These are phyloP conservation scores for Falco concolor DNA, from an alignment of 2,797 vertebrate species.

Conservation along the genomic window DNA sequence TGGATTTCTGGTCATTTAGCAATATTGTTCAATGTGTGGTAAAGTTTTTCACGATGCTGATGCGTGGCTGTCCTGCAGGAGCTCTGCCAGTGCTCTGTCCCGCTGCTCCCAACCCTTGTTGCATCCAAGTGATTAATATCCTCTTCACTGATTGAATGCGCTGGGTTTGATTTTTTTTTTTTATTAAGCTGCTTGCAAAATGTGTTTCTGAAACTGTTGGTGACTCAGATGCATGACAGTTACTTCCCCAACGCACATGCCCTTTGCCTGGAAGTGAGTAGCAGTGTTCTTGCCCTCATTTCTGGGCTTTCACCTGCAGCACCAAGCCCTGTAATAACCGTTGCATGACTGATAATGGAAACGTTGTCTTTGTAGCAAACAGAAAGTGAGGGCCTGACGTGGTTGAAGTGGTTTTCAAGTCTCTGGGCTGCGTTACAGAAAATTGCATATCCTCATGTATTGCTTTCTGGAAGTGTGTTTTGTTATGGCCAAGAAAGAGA, in stretches of 20 bases:
- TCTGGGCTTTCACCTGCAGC: background rate
- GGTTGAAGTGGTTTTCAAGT: background rate
- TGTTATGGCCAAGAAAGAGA: background rate
- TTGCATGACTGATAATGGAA: background rate
- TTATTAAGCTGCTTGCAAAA: background rate
- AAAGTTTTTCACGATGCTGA: rapidly evolving
- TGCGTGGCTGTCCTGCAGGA: background rate
- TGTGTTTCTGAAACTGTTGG: background rate
- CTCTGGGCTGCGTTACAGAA: background rate
- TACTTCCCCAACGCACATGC: background rate
- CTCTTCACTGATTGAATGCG: background rate
- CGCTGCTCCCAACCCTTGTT: background rate
- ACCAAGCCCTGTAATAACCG: background rate
- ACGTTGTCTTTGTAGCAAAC: background rate
- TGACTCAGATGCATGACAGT: background rate
- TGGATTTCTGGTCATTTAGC: background rate
- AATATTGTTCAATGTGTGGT: rapidly evolving
- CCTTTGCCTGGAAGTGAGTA: background rate
- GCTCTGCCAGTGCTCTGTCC: background rate
- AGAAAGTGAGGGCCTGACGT: background rate
- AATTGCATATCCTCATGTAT: background rate
- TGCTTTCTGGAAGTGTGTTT: background rate
- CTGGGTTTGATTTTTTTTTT: background rate
- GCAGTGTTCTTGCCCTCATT: background rate
- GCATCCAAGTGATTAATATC: background rate